phyloP scores from a whole-genome alignment of 1,140 invertebrate genomes.

The Dreissena rostriformis region DNA sequence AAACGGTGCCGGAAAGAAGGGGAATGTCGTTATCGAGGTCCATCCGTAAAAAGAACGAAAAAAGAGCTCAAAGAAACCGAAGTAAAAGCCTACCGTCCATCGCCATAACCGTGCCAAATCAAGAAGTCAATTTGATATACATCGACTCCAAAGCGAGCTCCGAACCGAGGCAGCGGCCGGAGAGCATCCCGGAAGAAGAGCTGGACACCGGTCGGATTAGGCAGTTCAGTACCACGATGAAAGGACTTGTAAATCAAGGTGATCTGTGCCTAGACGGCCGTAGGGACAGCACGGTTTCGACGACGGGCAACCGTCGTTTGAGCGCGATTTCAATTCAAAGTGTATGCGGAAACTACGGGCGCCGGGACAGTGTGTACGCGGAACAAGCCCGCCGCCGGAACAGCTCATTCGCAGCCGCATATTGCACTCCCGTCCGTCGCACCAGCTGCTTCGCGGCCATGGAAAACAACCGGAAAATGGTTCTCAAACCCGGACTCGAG shows the following conservation, averaged over 20 bases:
- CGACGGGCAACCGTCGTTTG: conserved; percentile 31
- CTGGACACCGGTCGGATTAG: conserved; percentile 31
- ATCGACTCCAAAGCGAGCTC: background rate
- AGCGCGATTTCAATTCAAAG: conserved; percentile 36
- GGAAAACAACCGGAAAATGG: conserved; percentile 14
- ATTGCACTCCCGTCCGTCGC: conserved; percentile 38
- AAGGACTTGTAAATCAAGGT: conserved; percentile 49
- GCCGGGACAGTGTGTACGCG: conserved; percentile 37
- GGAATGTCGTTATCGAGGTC: conserved; percentile 47
- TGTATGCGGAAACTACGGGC: conserved; percentile 24
- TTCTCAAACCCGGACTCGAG: conserved; percentile 16
- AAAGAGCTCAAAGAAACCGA: conserved; percentile 45
- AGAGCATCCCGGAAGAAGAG: conserved; percentile 15
- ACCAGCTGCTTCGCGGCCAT: conserved; percentile 29
- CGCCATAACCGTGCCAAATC: conserved; percentile 20
- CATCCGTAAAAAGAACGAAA: conserved; percentile 43
- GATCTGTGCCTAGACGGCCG: conserved; percentile 46
- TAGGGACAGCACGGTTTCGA: conserved; percentile 45
- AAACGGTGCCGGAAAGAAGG: conserved; percentile 45
- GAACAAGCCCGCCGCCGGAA: conserved; percentile 14
- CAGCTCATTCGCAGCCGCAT: conserved; percentile 25
- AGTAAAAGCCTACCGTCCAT: conserved; percentile 52
- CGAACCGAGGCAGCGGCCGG: conserved; percentile 9
- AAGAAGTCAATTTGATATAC: background rate
- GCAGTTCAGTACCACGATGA: conserved; percentile 53